A percentile compares a stretch with the other conserved stretches of the same genome.
Evolutionary conservation across 2,113 vertebrate genomes (phyloP).

Genomic region (Corvus cornix): DNA sequence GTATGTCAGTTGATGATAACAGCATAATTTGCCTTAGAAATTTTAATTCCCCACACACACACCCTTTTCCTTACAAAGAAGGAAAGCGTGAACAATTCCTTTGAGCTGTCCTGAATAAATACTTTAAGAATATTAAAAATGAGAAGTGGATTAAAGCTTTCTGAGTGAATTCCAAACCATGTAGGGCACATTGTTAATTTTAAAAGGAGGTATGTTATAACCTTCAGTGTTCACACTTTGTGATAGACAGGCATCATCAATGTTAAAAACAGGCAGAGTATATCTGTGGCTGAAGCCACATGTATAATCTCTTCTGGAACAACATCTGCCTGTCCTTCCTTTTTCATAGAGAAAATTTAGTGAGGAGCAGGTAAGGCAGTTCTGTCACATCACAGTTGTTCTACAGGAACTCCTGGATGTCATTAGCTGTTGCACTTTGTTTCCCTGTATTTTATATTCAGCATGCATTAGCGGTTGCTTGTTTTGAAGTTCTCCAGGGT

Average conservation of each 20-base stretch:
- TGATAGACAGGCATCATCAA: rapidly evolving
- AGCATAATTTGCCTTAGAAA: constrained; percentile 64
- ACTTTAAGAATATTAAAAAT: constrained; percentile 50
- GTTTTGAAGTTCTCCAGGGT: constrained; percentile 64
- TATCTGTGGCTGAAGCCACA: not conserved
- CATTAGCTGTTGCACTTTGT: constrained; percentile 52
- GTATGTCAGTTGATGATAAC: constrained; percentile 65
- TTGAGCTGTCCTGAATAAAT: constrained; percentile 51
- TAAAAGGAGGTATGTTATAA: not conserved
- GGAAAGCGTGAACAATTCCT: constrained; percentile 41
- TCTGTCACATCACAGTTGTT: constrained; percentile 57
- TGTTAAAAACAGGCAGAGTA: not conserved
- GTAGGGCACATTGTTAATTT: constrained; percentile 27
- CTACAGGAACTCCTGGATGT: constrained; percentile 63
- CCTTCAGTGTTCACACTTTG: not conserved
- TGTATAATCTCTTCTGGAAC: not conserved
- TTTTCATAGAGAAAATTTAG: not conserved
- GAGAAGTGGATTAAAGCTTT: constrained; percentile 54
- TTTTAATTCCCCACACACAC: constrained; percentile 32
- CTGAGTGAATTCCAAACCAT: constrained; percentile 1
- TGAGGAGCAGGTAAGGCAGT: constrained; percentile 4
- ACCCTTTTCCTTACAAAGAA: constrained; percentile 54
- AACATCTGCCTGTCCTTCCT: not conserved
- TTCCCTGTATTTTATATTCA: constrained; percentile 46
- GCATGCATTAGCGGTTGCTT: constrained; percentile 46